These are phyloP conservation scores for Lordiphosa stackelbergi DNA, from an alignment of 1,140 invertebrate genomes.

Conservation along the genomic window DNA sequence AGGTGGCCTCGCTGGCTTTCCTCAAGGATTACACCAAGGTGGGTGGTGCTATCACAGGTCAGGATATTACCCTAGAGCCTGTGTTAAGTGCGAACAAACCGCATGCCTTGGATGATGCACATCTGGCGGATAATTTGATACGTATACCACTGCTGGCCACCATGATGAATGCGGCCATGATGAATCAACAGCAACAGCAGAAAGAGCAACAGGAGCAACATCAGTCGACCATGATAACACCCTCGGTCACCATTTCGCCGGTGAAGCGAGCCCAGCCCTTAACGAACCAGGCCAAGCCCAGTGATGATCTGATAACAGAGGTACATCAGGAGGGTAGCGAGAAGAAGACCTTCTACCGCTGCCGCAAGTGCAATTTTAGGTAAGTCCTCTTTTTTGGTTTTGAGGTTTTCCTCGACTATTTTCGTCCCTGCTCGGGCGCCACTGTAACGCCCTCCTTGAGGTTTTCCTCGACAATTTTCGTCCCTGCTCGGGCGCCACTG, in stretches of 20 bases:
- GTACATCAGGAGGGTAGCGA: constrained; percentile 72
- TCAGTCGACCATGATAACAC: constrained; percentile 65
- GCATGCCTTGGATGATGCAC: constrained; percentile 50
- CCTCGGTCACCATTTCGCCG: constrained; percentile 78
- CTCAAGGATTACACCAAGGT: constrained; percentile 68
- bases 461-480: too few relatives aligned
- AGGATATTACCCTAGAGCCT: constrained; percentile 67
- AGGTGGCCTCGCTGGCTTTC: constrained; percentile 73
- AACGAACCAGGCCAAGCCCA: constrained; percentile 49
- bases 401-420: too few relatives aligned
- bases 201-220: constrained; percentile 54
- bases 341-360: constrained; percentile 85
- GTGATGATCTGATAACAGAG: constrained; percentile 70
- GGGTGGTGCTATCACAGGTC: constrained; percentile 33
- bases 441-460: too few relatives aligned
- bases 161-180: constrained; percentile 75
- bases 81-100: constrained; percentile 41
- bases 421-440: too few relatives aligned
- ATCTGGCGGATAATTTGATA: constrained; percentile 64
- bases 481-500: too few relatives aligned
- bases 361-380: constrained; percentile 91
- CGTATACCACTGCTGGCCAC: constrained; percentile 59
- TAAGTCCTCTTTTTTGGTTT: too few relatives aligned
- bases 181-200: constrained; percentile 62
- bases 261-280: constrained; percentile 48